Conservation (phyloP, 2,797 vertebrate species). For the Peromyscus melanophrys region DNA sequence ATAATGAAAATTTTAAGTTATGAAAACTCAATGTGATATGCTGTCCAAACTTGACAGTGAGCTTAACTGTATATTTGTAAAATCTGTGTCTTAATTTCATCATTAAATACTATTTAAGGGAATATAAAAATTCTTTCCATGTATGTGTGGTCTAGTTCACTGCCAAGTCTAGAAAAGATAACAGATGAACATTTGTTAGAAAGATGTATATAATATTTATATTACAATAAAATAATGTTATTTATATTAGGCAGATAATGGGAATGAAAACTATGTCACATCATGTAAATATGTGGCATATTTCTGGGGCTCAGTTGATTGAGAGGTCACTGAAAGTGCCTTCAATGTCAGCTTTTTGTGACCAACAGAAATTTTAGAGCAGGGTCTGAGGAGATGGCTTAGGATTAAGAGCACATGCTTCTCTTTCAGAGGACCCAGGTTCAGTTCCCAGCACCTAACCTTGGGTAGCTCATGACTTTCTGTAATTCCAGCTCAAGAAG, state of each 20-base stretch:
- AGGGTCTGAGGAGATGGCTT: background rate
- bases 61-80: constrained; percentile 28
- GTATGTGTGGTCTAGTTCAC: constrained; percentile 7
- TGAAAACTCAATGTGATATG: constrained; percentile 12
- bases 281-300: background rate
- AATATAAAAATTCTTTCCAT: constrained; percentile 21
- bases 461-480: background rate
- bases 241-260: constrained; percentile 22
- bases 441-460: background rate
- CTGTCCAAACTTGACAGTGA: background rate
- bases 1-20: background rate
- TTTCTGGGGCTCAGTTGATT: constrained; percentile 11
- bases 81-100: background rate
- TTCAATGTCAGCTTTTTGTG: constrained; percentile 37
- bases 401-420: background rate
- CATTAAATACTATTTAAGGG: background rate
- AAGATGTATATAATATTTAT: constrained; percentile 7
- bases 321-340: background rate
- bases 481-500: background rate
- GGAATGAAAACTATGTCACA: background rate
- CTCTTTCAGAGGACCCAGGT: background rate
- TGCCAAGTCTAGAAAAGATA: constrained; percentile 27
- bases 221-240: constrained; percentile 15
- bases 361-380: background rate
- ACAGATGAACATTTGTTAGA: constrained; percentile 37